phyloP scores from a whole-genome alignment of 2,113 vertebrate genomes.

The Merops nubicus region DNA sequence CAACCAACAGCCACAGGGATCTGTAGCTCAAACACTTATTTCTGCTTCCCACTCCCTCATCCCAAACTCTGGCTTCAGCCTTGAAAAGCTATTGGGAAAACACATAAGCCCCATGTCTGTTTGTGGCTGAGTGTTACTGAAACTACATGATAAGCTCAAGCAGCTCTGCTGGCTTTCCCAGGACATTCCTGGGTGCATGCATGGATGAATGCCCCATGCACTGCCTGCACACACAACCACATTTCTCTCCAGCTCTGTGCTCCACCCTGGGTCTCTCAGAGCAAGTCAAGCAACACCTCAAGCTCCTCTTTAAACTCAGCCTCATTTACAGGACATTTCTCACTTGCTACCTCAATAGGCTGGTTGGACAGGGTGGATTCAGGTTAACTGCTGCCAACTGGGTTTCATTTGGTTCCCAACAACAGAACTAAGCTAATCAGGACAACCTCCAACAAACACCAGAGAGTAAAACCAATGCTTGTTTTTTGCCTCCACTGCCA shows the following conservation, averaged over 20 bases:
- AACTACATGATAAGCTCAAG: neutral
- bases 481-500: neutral
- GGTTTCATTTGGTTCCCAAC: neutral
- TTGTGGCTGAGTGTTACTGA: neutral
- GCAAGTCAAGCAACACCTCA: neutral
- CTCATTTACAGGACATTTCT: neutral
- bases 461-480: neutral
- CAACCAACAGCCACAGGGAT: neutral
- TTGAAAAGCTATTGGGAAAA: neutral
- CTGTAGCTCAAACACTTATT: neutral
- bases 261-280: neutral
- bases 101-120: neutral
- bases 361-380: neutral
- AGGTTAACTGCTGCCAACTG: neutral
- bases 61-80: neutral
- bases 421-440: neutral
- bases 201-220: neutral
- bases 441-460: neutral
- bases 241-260: neutral
- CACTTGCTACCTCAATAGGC: neutral
- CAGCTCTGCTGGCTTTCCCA: neutral
- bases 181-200: neutral
- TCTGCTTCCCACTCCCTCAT: neutral
- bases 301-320: neutral
- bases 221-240: neutral